Percentiles rank a stretch among this genome's conserved stretches.
Evolutionary conservation across 2,888 invertebrate genomes (phyloP).

Genomic region (Scaptomyza tumidula): DNA sequence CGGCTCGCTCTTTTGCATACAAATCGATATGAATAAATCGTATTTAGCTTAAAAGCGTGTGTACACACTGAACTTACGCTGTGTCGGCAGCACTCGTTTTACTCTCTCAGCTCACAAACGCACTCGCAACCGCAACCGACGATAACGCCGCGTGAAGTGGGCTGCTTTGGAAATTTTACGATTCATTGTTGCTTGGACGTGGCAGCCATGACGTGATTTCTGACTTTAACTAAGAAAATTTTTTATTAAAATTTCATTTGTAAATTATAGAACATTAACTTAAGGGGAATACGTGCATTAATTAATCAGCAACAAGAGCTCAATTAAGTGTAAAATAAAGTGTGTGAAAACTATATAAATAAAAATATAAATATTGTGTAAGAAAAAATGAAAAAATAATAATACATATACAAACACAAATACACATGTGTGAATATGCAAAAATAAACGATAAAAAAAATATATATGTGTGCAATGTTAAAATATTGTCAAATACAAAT

Average conservation of each 20-base stretch:
- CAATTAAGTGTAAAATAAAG: conserved; percentile 67
- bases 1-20: conserved; percentile 32
- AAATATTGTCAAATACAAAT: conserved; percentile 58
- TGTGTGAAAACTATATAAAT: conserved; percentile 68
- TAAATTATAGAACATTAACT: conserved; percentile 74
- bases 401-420: conserved; percentile 44
- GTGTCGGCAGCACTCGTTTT: conserved; percentile 33
- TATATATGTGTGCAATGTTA: conserved; percentile 52
- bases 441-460: conserved; percentile 41
- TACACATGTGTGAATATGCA: conserved; percentile 32
- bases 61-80: conserved; percentile 55
- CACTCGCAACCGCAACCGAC: conserved; percentile 64
- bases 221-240: conserved; percentile 78
- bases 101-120: conserved; percentile 55
- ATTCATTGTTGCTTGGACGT: conserved; percentile 85
- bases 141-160: conserved; percentile 67
- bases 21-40: conserved; percentile 5
- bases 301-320: conserved; percentile 55
- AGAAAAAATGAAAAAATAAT: conserved; percentile 53
- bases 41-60: conserved; percentile 36
- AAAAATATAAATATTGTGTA: conserved; percentile 70
- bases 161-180: conserved; percentile 77
- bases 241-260: conserved; percentile 76
- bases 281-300: conserved; percentile 76
- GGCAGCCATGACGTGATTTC: conserved; percentile 85